These are phyloP conservation scores for Halcyon smyrnensis DNA, from an alignment of 2,797 vertebrate species.

Conservation along the genomic window DNA sequence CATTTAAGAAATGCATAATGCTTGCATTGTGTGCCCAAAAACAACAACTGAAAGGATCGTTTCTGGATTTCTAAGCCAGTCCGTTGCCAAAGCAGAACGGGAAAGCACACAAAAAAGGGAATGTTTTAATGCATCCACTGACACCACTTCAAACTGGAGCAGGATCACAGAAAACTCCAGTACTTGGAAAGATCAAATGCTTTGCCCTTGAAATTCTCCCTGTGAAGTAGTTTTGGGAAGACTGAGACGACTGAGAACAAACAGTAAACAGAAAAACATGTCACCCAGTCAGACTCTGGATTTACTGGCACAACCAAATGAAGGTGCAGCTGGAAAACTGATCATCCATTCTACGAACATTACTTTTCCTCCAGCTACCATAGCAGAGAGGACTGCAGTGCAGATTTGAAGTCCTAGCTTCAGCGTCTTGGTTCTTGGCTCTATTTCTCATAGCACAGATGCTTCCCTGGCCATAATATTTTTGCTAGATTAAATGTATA, in stretches of 20 bases:
- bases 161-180: slow-evolving; percentile 36
- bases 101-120: slow-evolving; percentile 58
- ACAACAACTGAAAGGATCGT: slow-evolving; percentile 43
- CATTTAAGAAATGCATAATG: slow-evolving; percentile 41
- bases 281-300: not conserved
- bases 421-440: not conserved
- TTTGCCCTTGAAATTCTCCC: slow-evolving; percentile 30
- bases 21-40: slow-evolving; percentile 60
- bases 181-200: slow-evolving; percentile 27
- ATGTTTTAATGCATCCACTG: slow-evolving; percentile 50
- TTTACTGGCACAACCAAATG: not conserved
- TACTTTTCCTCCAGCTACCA: not conserved
- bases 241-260: not conserved
- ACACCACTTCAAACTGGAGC: slow-evolving; percentile 51
- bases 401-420: not conserved
- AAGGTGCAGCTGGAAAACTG: not conserved
- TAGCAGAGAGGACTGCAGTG: not conserved
- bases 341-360: not conserved
- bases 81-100: slow-evolving; percentile 54
- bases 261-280: not conserved
- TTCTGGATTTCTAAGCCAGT: slow-evolving; percentile 12
- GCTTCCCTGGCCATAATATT: not conserved
- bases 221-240: not conserved
- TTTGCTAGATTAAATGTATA: not conserved
- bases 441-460: not conserved